Evolutionary conservation across 1,140 invertebrate genomes (phyloP), one percentile per base, ranked within the genome.

Genomic region (Heliconius hewitsoni): DNA sequence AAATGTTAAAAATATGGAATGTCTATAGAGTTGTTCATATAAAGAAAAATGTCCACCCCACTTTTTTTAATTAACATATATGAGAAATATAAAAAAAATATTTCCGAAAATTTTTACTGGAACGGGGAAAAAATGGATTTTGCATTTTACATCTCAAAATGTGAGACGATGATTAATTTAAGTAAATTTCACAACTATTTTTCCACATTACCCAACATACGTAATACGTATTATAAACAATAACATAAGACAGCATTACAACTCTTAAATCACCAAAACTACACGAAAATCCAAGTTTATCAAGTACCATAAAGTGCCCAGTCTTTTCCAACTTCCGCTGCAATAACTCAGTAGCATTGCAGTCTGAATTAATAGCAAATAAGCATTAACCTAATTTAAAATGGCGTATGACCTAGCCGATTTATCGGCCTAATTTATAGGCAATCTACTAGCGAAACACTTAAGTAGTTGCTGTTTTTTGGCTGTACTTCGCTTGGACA

Each of bases 311-410:
- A 80, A 80, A 82, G 79, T 70, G 60, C 60, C 23, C 13, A 80
- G 78, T 76, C 81, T 76, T 81, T 46, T 71, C 78, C 76, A 74
- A 80, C 57, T 75, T 79, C 78, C 81, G 76, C 42, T 60, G 76
- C 70, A 73, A 82, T 82, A 82, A 80, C 46, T 83, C 73, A 80
- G 71, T 71, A 18, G 46, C 80, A 81, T 76, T 81, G 81, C 82
- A 76, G 66, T 80, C 73, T 79, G 82, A 85, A 85, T 85, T 82
- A 85, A 85, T 85, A 78, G 80, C 71, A 78, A 81, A 81, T 80
- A 80, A 85, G 76, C 84, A 85, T 85, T 85, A 85, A 85, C 84
- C 84, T 85, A 85, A 85, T 85, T 85, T 82, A 83, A 83, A 81
- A 82, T 85, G 84, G 84, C 84, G 79, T 76, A 81, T 83, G 81